phyloP scores from a whole-genome alignment of 2,888 invertebrate species.

The Venusia cambrica region DNA sequence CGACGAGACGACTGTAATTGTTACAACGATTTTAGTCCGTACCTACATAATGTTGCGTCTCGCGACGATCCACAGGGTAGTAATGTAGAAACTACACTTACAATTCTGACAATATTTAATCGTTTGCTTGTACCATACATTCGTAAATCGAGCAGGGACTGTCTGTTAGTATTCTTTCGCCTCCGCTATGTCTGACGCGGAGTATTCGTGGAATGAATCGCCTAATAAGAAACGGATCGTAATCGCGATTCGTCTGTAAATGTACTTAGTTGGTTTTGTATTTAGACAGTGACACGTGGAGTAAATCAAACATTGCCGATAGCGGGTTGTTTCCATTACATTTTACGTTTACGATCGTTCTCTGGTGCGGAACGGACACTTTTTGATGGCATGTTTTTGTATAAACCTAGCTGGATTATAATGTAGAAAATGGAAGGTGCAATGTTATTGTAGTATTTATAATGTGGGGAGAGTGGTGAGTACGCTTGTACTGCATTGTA shows the following conservation, averaged over 20 bases:
- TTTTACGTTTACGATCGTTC: constrained; percentile 38
- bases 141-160: constrained; percentile 27
- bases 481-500: constrained; percentile 55
- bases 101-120: constrained; percentile 54
- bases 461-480: constrained; percentile 33
- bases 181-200: constrained; percentile 41
- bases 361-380: constrained; percentile 43
- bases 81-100: constrained; percentile 51
- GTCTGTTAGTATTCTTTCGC: constrained; percentile 25
- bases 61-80: constrained; percentile 70
- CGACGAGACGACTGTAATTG: constrained; percentile 32
- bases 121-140: constrained; percentile 27
- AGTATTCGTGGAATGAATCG: constrained; percentile 30
- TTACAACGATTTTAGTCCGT: constrained; percentile 68
- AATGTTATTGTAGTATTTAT: constrained; percentile 70
- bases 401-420: constrained; percentile 59
- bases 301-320: constrained; percentile 44
- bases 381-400: constrained; percentile 62
- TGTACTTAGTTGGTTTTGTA: constrained; percentile 48
- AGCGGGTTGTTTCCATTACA: constrained; percentile 43
- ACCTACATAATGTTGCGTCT: constrained; percentile 50
- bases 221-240: constrained; percentile 20
- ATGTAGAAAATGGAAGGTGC: constrained; percentile 69
- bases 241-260: constrained; percentile 30
- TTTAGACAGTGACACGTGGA: constrained; percentile 30